Base-by-base conservation (phyloP, 1,140 invertebrate genomes). In the Potamilus streckersoni region DNA sequence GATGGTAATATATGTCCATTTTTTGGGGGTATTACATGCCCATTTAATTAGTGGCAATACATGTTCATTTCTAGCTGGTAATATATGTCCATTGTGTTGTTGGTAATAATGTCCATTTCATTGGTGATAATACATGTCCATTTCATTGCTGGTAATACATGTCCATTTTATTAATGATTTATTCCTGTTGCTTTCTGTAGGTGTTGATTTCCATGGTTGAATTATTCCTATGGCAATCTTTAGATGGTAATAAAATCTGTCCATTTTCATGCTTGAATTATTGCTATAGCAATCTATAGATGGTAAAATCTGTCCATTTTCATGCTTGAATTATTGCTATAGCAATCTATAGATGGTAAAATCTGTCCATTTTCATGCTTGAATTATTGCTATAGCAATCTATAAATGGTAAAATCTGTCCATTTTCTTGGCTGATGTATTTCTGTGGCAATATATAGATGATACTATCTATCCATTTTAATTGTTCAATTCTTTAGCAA, bases 281-380 rank as follows among this genome's bases (percentile, higher is more conserved):
- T 67, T 67, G 11, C n/a, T 20, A 11, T 16, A 13, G 8, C n/a
- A 23, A 13, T 11, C 19, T 67, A n/a, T 20, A 19, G 27, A 19
- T 23, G 65, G 65, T 15, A 67, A 23, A 67, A 67, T 23, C 8
- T 31, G 11, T 23, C 8, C 19, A 62, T 62, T 62, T 31, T n/a
- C 23, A n/a, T 23, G 12, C 4, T 8, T 67, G 23, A 67, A 8
- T 49, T 69, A 12, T 73, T 76, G 66, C 80, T 61, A 61, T 16
- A 17, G 17, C 49, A 62, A n/a, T 19, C 16, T 66, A 2, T 66
- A 66, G 2, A 19, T n/a, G 27, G 1, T 27, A 20, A n/a, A 20
- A n/a, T 66, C 2, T n/a, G 27, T n/a, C 64, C 17, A n/a, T 66
- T 66, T 16, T n/a, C 17, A n/a, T 20, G 17, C 1, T 3, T 17